Evolutionary conservation across 2,888 invertebrate species (phyloP).

Genomic region (Piscicola geometra): DNA sequence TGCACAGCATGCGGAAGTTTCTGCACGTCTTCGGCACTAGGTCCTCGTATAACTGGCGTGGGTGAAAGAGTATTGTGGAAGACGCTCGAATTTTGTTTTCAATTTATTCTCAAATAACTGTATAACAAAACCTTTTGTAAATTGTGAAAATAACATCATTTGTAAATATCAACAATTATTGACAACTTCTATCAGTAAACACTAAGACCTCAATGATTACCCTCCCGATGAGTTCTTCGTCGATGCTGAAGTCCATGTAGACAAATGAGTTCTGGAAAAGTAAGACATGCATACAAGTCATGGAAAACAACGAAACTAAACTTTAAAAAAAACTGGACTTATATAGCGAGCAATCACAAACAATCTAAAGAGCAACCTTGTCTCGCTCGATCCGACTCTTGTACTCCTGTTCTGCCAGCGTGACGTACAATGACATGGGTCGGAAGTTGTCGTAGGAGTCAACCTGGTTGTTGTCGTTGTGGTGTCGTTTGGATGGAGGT

Average conservation of each 20-base stretch:
- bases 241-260: constrained; percentile 51
- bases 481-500: too few relatives aligned
- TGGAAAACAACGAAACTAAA: too few relatives aligned
- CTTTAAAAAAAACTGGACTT: neutral
- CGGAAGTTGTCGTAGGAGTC: constrained; percentile 50
- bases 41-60: constrained; percentile 51
- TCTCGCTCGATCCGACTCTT: constrained; percentile 49
- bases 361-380: constrained; percentile 45
- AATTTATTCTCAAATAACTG: too few relatives aligned
- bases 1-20: constrained; percentile 61
- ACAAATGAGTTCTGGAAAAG: constrained; percentile 45
- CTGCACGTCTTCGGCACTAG: constrained; percentile 83
- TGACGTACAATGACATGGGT: constrained; percentile 50
- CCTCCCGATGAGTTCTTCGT: constrained; percentile 48
- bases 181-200: neutral
- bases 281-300: too few relatives aligned
- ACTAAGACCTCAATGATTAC: constrained; percentile 55
- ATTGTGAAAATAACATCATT: too few relatives aligned
- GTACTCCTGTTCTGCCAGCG: constrained; percentile 54
- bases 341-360: neutral
- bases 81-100: too few relatives aligned
- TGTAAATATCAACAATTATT: constrained; percentile 12
- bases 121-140: too few relatives aligned
- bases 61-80: too few relatives aligned
- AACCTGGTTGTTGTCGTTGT: too few relatives aligned